Base-by-base conservation (phyloP, 1,140 invertebrate species). In the Subanguina moxae region DNA sequence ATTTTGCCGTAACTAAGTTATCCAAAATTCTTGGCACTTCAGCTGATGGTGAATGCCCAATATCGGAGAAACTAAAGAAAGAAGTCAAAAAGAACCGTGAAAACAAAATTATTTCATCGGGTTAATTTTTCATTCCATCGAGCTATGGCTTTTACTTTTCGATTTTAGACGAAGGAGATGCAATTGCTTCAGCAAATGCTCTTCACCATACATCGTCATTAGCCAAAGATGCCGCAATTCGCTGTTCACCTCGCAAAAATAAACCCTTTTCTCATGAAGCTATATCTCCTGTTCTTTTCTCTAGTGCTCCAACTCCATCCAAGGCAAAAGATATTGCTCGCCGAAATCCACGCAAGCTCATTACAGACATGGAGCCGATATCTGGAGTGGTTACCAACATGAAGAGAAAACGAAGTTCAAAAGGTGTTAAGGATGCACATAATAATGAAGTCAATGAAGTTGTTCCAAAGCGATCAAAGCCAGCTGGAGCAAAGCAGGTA, bases 21-120 rank as follows among this genome's bases (percentile, higher is more conserved):
- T 7, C n/a, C 48, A 52, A 52, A 3, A 19, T 3, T 52, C 3
- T 25, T 3, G 3, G 23, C 3, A 5, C 17, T 61, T 61, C 3
- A 61, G 58, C 58, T 3, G 58, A 61, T 30, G 58, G 58, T 25
- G 58, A 61, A 43, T 32, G 19, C 28, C 58, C 58, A n/a, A 21
- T 61, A 5, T 30, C 58, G 17, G n/a, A 43, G 3, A 3, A 30
- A 25, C n/a, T 61, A n/a, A 19, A 43, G 28, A 43, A 21, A 19
- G 58, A 61, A 61, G 27, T 61, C 13, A 61, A 25, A 28, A 61
- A 61, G n/a, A 61, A 30, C 15, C 48, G 48, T 25, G 8, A 19
- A 43, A 21, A 3, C 19, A 61, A 21, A 25, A 61, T 61, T 61
- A 43, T 61, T 43, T 61, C 58, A 25, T 61, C 58, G 8, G 58